Conservation (phyloP, 2,888 invertebrate genomes). For the Sinopyrophorus schimmeli region DNA sequence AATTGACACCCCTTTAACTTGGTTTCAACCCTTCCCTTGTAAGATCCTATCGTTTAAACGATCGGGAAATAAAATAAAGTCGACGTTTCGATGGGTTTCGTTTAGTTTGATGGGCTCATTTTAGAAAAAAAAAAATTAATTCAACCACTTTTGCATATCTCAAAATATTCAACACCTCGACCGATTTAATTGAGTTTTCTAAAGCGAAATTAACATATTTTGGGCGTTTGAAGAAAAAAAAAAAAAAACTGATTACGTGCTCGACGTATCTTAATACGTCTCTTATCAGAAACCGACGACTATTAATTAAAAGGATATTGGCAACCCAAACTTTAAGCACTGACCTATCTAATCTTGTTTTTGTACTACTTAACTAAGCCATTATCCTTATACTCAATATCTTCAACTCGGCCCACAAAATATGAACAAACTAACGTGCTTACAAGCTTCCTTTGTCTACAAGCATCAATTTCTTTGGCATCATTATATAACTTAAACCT, state of each 20-base stretch:
- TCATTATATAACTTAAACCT: no score
- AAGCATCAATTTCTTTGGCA: slow-evolving; percentile 12
- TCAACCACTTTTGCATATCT: no score
- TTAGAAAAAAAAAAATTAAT: no score
- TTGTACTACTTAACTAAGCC: slow-evolving; percentile 26
- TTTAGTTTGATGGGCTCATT: no score
- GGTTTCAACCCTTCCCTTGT: slow-evolving; percentile 31
- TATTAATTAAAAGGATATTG: slow-evolving; percentile 30
- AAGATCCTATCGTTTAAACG: slow-evolving; percentile 31
- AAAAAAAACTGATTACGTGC: no score
- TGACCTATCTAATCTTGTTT: slow-evolving; percentile 26
- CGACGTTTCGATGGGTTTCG: slow-evolving; percentile 11
- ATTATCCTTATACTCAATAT: slow-evolving; percentile 22
- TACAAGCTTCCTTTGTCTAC: slow-evolving; percentile 19
- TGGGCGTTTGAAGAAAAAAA: no score
- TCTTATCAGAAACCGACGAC: slow-evolving; percentile 20
- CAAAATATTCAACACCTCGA: no score
- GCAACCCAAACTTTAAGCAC: slow-evolving; percentile 18
- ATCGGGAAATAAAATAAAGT: slow-evolving; percentile 21
- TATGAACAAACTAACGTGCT: slow-evolving; percentile 15
- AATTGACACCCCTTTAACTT: slow-evolving; percentile 31
- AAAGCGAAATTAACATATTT: no score
- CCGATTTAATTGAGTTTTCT: no score
- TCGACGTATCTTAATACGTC: slow-evolving; percentile 28
- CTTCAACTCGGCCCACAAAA: slow-evolving; percentile 22